These are phyloP conservation scores for Streptopelia turtur DNA, from an alignment of 2,797 vertebrate genomes.

Conservation along the genomic window DNA sequence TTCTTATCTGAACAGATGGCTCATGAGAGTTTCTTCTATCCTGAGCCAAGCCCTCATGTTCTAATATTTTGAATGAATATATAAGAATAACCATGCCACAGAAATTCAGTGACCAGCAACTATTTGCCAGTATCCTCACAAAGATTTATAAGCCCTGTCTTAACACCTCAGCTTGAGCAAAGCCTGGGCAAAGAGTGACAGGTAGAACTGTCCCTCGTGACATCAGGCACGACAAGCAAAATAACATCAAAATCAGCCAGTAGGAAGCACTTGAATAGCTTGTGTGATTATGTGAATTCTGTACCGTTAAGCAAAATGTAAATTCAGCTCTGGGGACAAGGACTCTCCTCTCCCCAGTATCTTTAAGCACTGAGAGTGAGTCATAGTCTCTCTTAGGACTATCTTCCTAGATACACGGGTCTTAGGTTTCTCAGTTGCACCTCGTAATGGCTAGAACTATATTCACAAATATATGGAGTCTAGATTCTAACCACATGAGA, in stretches of 20 bases:
- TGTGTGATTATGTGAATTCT: background rate
- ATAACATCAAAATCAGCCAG: background rate
- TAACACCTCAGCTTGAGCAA: background rate
- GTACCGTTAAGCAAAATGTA: background rate
- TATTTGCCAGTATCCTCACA: background rate
- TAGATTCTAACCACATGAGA: background rate
- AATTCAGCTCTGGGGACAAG: background rate
- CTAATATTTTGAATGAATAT: background rate
- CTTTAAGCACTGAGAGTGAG: background rate
- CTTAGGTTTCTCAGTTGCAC: background rate
- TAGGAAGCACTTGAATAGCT: background rate
- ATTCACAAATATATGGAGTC: background rate
- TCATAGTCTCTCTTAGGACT: background rate
- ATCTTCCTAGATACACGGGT: background rate
- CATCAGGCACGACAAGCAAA: background rate
- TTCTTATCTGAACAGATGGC: conserved; percentile 5
- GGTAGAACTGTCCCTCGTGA: background rate
- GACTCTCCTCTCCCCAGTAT: background rate
- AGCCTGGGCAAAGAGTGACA: background rate
- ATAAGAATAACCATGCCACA: background rate
- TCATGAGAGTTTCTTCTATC: conserved; percentile 6
- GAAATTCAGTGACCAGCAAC: background rate
- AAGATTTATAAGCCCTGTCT: background rate
- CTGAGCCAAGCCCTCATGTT: background rate
- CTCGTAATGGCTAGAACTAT: background rate